Base-by-base conservation (phyloP, 2,113 vertebrate species). In the Otocyon megalotis region DNA sequence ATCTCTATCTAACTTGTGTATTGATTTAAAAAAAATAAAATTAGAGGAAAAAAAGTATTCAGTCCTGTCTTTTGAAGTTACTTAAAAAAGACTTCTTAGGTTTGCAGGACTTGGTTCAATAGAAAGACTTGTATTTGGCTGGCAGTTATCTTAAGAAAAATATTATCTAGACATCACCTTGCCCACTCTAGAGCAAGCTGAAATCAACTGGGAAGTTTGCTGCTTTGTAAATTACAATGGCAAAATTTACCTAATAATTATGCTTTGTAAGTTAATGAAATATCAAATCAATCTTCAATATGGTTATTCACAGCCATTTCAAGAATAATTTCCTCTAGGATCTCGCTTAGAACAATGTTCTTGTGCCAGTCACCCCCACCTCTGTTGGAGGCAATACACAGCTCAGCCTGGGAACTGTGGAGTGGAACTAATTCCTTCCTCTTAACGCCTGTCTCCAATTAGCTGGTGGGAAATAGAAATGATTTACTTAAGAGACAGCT, bases 401-500 rank as follows among this genome's bases (percentile, higher is more conserved):
- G 24, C 77, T 72, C 84, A 87, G 90, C 71, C 94, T 93, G 97
- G 84, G 88, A 74, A 96, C 84, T 85, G 89, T 32, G 14, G 90
- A 96, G 97, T 88, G 97, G 96, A 98, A 98, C 97, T 90, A 98
- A 98, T 98, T 96, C 83, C 97, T 97, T 98, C 98, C 97, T 97
- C 95, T 97, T 96, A 97, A 95, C 4, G 84, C 96, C 97, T 97
- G 96, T 97, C 97, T 98, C 92, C 76, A 96, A 98, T 98, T 96
- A 98, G 97, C 95, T 96, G 95, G 97, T 96, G 96, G 97, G 94
- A 94, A 98, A 95, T 92, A 96, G 4, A 94, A 96, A 97, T 50
- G 90, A 94, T 87, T 96, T 97, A 54, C 69, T 97, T 89, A 90
- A 93, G 74, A 94, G 84, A 85, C 95, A 58, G 90, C 48, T 96